Percentiles rank a stretch among this genome's conserved stretches.
Evolutionary conservation across 2,797 vertebrate genomes (phyloP).

Genomic region (Xenentodon cancila): DNA sequence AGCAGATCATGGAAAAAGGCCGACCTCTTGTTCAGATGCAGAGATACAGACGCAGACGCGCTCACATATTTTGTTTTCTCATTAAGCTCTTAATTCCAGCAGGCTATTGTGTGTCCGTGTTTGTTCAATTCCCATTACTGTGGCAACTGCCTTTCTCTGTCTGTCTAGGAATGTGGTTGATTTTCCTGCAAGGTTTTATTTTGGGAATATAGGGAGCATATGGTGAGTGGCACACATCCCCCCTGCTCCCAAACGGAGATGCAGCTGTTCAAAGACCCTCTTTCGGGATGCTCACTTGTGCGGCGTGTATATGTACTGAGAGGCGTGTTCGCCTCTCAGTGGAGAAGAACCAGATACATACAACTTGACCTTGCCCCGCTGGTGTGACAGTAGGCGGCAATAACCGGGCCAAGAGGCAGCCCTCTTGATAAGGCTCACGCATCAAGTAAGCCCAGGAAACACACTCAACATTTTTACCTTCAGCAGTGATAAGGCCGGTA

Average conservation of each 20-base stretch:
- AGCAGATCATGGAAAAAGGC: constrained; percentile 70
- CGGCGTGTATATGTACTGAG: constrained; percentile 15
- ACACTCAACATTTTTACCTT: constrained; percentile 48
- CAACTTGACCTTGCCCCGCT: constrained; percentile 18
- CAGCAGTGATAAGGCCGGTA: constrained; percentile 32
- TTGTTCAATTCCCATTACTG: not conserved
- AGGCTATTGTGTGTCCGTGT: not conserved
- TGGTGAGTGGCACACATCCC: constrained; percentile 71
- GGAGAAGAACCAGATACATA: not conserved
- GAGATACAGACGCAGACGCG: constrained; percentile 8
- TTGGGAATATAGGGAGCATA: constrained; percentile 71
- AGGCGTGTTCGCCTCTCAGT: constrained; percentile 1
- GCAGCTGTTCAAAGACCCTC: constrained; percentile 75
- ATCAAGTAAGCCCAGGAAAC: constrained; percentile 39
- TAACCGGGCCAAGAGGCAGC: constrained; percentile 36
- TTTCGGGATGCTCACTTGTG: constrained; percentile 55
- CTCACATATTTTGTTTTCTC: not conserved
- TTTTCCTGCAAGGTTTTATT: constrained; percentile 71
- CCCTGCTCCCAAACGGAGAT: constrained; percentile 41
- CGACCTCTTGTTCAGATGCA: constrained; percentile 34
- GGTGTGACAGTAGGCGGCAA: constrained; percentile 8
- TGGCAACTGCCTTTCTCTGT: constrained; percentile 22
- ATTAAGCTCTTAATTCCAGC: not conserved
- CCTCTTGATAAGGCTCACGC: constrained; percentile 36
- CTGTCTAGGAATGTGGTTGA: constrained; percentile 59